Evolutionary conservation across 2,113 vertebrate species (phyloP).

Genomic region (Peromyscus polionotus): DNA sequence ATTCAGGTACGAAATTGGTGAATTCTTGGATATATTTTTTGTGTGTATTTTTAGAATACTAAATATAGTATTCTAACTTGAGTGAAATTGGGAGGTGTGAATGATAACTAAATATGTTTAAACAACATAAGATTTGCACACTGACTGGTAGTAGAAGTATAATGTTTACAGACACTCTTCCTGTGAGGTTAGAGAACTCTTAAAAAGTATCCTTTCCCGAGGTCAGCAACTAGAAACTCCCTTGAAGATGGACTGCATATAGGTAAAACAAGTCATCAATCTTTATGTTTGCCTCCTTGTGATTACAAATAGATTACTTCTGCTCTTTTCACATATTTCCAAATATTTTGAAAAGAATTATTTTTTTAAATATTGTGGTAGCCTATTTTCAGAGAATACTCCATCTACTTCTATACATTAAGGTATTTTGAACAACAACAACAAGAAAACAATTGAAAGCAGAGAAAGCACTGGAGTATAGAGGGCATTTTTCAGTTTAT

Average conservation of each 20-base stretch:
- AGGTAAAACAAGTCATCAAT: constrained; percentile 38
- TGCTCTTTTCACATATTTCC: constrained; percentile 28
- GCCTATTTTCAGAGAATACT: neutral
- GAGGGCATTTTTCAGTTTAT: neutral
- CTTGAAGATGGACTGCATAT: constrained; percentile 56
- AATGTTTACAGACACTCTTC: neutral
- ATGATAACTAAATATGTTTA: neutral
- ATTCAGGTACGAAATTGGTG: neutral
- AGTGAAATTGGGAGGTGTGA: neutral
- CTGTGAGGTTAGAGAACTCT: constrained; percentile 23
- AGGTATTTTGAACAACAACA: constrained; percentile 55
- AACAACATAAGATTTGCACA: neutral
- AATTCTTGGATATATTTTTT: neutral
- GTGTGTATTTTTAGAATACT: neutral
- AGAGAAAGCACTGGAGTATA: neutral
- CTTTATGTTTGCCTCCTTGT: constrained; percentile 46
- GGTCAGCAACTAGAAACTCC: constrained; percentile 36
- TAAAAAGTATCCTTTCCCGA: constrained; percentile 52
- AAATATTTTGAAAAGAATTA: neutral
- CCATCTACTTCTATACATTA: neutral
- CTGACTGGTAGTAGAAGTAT: neutral
- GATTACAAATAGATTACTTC: constrained; percentile 56
- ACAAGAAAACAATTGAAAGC: neutral
- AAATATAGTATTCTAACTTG: neutral
- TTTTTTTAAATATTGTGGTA: neutral